Conservation (phyloP, 2,888 invertebrate species). For the Mimachlamys varia region DNA sequence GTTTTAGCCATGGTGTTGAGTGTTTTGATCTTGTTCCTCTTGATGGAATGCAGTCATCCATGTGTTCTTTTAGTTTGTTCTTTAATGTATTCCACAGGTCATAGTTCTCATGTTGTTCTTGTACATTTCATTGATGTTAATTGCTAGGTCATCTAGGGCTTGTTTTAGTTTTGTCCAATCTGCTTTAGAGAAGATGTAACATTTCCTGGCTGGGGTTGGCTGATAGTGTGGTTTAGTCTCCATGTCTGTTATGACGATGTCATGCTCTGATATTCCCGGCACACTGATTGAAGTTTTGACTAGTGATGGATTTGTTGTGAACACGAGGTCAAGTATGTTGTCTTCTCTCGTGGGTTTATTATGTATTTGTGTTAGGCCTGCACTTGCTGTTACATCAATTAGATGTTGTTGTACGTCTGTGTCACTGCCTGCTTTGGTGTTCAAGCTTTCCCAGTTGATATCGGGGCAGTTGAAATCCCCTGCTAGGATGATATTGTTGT, state of each 20-base stretch:
- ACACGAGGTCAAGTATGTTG: slow-evolving; percentile 3
- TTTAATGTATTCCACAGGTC: not conserved
- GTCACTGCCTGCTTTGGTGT: not conserved
- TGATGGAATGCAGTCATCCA: not conserved
- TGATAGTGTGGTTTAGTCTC: slow-evolving; percentile 36
- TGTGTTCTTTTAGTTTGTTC: not conserved
- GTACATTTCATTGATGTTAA: not conserved
- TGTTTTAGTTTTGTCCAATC: slow-evolving; percentile 33
- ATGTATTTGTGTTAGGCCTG: not conserved
- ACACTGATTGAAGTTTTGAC: not conserved
- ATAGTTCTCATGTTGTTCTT: not conserved
- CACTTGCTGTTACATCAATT: not conserved
- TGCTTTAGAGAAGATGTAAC: not conserved
- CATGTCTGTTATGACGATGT: slow-evolving; percentile 41
- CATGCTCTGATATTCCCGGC: slow-evolving; percentile 38
- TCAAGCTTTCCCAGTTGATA: not conserved
- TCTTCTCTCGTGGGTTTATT: not conserved
- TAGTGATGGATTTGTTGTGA: not conserved
- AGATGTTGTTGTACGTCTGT: not conserved
- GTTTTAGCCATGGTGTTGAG: not conserved
- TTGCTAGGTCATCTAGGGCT: too few species aligned
- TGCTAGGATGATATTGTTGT: not conserved
- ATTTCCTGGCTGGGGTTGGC: too few species aligned
- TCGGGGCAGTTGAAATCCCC: slow-evolving; percentile 48
- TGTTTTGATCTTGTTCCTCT: not conserved